A percentile compares a stretch with the other conserved stretches of the same genome.
Evolutionary conservation across 2,113 vertebrate genomes (phyloP).

Genomic region (Cichladusa arquata): DNA sequence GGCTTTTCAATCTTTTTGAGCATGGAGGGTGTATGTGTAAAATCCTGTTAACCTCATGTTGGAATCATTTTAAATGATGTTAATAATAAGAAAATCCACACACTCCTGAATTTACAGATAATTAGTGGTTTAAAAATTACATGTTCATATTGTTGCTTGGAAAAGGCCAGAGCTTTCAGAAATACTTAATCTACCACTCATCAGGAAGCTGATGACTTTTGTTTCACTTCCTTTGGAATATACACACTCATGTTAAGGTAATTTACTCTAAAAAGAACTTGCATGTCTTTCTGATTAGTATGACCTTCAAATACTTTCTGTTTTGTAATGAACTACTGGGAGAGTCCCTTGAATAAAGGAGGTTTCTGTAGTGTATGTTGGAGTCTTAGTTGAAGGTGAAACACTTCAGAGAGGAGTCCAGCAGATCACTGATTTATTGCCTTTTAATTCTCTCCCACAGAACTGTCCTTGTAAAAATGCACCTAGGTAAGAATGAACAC

Average conservation of each 20-base stretch:
- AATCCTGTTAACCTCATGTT: neutral
- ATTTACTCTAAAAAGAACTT: neutral
- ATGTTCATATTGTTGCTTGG: neutral
- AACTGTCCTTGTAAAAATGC: neutral
- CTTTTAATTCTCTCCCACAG: neutral
- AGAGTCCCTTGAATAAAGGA: neutral
- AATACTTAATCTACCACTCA: neutral
- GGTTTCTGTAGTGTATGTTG: neutral
- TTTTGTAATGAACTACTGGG: neutral
- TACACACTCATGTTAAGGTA: neutral
- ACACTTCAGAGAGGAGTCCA: neutral
- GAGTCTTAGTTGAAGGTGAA: neutral
- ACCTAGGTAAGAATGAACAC: neutral
- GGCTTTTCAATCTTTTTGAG: neutral
- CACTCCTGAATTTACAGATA: neutral
- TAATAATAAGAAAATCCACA: neutral
- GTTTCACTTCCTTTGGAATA: conserved; percentile 68
- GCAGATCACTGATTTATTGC: neutral
- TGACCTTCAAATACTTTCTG: neutral
- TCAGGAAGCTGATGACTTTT: neutral
- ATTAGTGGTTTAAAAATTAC: neutral
- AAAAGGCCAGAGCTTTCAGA: neutral
- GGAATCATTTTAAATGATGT: neutral
- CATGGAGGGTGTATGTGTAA: neutral
- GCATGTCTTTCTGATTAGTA: neutral